phyloP scores from a whole-genome alignment of 2,113 vertebrate species.

The Cairina moschata region DNA sequence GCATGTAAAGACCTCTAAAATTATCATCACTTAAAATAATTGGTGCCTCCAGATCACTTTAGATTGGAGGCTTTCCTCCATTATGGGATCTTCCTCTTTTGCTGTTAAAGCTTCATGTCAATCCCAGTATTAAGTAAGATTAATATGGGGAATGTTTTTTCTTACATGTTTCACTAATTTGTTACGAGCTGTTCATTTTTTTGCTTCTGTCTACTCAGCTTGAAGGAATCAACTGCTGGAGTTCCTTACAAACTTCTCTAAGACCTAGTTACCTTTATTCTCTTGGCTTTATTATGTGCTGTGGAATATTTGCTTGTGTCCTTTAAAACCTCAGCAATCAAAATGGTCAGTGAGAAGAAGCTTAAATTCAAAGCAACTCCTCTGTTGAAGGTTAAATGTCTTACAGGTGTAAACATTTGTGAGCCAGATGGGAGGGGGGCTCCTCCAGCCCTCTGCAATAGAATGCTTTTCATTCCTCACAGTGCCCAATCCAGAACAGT shows the following conservation, averaged over 20 bases:
- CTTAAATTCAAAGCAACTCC: background rate
- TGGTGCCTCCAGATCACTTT: background rate
- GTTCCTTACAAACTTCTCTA: background rate
- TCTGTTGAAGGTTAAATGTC: background rate
- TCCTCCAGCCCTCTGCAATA: background rate
- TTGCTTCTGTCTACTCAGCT: constrained; percentile 29
- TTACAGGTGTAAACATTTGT: background rate
- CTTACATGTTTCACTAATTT: background rate
- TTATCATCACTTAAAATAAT: constrained; percentile 24
- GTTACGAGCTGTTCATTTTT: constrained; percentile 25
- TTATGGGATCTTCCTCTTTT: background rate
- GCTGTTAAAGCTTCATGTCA: background rate
- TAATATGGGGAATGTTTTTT: background rate
- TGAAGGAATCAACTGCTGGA: constrained; percentile 37
- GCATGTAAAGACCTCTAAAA: constrained; percentile 41
- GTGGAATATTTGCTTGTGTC: background rate
- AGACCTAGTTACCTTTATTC: background rate
- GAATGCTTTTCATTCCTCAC: background rate
- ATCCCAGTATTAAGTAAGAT: background rate
- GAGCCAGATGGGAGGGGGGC: background rate
- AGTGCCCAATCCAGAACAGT: background rate
- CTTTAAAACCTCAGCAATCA: background rate
- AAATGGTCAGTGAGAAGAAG: background rate
- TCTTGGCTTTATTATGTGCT: background rate
- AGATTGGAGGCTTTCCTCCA: constrained; percentile 21